phyloP scores from a whole-genome alignment of 2,888 invertebrate species.

The Drosophila flavopinicola region DNA sequence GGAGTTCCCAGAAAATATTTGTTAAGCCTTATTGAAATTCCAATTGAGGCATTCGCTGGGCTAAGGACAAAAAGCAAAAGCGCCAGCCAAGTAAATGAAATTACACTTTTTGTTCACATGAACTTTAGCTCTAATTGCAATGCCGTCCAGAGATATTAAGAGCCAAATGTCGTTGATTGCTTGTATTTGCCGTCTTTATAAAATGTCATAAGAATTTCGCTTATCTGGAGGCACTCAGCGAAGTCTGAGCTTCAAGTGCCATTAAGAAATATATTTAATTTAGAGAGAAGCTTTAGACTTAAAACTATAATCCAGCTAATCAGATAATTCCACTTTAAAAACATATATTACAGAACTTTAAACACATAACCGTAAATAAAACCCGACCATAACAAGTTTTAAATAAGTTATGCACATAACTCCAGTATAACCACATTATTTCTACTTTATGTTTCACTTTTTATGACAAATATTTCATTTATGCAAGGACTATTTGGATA shows the following conservation, averaged over 20 bases:
- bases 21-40: conserved; percentile 46
- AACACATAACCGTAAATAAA: neutral
- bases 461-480: neutral
- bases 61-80: conserved; percentile 1
- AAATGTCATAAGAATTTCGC: neutral
- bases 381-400: neutral
- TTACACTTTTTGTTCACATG: neutral
- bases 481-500: neutral
- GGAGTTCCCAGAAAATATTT: conserved; percentile 9
- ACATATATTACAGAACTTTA: too few relatives aligned
- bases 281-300: too few relatives aligned
- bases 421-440: neutral
- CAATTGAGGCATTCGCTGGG: conserved; percentile 16
- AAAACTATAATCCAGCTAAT: too few relatives aligned
- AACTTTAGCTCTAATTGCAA: conserved; percentile 20
- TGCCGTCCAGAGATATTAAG: neutral
- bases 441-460: neutral
- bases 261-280: too few relatives aligned
- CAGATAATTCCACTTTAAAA: too few relatives aligned
- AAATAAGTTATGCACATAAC: too few relatives aligned
- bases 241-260: neutral
- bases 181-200: neutral
- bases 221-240: neutral
- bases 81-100: conserved; percentile 9
- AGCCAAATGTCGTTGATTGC: neutral